Evolutionary conservation across 2,888 invertebrate genomes (phyloP).

Genomic region (Macrosiphum euphorbiae): DNA sequence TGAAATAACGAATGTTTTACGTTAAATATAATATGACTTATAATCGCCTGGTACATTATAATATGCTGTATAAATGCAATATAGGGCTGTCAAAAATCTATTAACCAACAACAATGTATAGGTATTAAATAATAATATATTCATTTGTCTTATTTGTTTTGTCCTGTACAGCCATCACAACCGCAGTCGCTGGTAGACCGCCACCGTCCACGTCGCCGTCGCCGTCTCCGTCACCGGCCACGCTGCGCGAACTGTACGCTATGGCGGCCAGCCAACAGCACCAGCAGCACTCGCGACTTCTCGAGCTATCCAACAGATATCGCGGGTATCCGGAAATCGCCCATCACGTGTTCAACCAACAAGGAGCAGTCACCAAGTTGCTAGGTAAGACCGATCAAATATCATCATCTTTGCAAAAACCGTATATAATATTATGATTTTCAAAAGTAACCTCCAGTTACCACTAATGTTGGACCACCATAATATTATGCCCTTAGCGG

Average conservation of each 20-base stretch:
- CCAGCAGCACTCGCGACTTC: slow-evolving; percentile 81
- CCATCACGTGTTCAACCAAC: slow-evolving; percentile 88
- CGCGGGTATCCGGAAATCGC: slow-evolving; percentile 92
- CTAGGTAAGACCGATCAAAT: slow-evolving; percentile 78
- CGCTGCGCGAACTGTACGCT: slow-evolving; percentile 72
- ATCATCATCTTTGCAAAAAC: neutral
- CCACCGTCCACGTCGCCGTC: slow-evolving; percentile 28
- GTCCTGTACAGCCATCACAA: neutral
- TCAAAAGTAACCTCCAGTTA: too few species aligned
- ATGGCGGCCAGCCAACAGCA: slow-evolving; percentile 76
- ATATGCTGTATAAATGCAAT: neutral
- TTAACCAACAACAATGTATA: neutral
- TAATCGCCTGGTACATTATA: neutral
- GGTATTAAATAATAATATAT: neutral
- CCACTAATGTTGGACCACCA: too few species aligned
- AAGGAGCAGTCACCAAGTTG: slow-evolving; percentile 90
- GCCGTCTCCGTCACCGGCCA: slow-evolving; percentile 63
- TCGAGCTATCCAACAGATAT: slow-evolving; percentile 79
- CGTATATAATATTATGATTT: neutral
- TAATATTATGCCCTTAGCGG: too few species aligned
- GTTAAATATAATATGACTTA: neutral
- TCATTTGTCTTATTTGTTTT: neutral
- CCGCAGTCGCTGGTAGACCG: slow-evolving; percentile 3
- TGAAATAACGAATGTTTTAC: too few species aligned
- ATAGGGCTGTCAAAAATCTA: neutral